These are phyloP conservation scores for Mystacornis crossleyi DNA, from an alignment of 2,113 vertebrate species.

Conservation along the genomic window DNA sequence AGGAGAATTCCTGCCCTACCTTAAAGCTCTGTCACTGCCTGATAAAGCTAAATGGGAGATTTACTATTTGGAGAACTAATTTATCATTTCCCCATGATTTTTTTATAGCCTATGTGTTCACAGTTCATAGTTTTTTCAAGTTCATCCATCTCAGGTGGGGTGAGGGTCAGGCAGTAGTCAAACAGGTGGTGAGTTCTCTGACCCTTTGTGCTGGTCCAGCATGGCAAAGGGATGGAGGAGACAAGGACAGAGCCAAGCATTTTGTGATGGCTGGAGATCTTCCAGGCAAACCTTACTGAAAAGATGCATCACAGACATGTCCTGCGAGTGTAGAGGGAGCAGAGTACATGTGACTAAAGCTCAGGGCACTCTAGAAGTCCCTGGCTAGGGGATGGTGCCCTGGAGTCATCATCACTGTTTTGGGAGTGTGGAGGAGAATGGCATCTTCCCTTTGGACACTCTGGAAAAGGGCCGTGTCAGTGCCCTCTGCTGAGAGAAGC, in stretches of 20 bases:
- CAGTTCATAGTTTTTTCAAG: background rate
- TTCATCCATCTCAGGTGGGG: background rate
- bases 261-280: background rate
- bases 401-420: background rate
- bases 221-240: background rate
- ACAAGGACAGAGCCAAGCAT: background rate
- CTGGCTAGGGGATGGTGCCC: background rate
- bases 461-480: background rate
- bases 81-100: background rate
- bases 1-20: background rate
- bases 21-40: background rate
- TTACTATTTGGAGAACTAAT: background rate
- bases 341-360: background rate
- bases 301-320: accelerated
- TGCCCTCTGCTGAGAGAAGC: background rate
- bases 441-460: background rate
- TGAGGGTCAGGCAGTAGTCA: background rate
- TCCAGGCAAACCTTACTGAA: background rate
- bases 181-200: background rate
- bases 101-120: background rate
- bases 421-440: background rate
- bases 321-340: background rate
- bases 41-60: background rate
- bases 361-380: background rate
- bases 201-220: background rate